Base-by-base conservation (phyloP, 2,888 invertebrate species). In the Raillietiella orientalis region DNA sequence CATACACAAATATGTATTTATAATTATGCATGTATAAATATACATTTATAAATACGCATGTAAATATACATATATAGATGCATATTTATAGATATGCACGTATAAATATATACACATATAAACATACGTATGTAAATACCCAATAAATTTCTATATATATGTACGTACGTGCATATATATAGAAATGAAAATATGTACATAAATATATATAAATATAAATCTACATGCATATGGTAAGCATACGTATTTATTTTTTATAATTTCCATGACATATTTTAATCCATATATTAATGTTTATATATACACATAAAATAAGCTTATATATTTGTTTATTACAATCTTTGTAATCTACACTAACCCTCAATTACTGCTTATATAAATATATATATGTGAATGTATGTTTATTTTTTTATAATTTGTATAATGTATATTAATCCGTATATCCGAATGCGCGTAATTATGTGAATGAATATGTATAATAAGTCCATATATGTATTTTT, bases 151-250 rank as follows among this genome's bases (percentile, higher is more conserved):
- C 8, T 19, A 19, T n/a, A 19, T 19, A n/a, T 19, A n/a, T 19
- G 19, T 19, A 19, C 19, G n/a, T 19, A n/a, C n/a, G 19, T 19
- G 19, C n/a, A 19, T n/a, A 19, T 19, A 19, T 19, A n/a, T 19
- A 8, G n/a, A 19, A 6, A 19, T 19, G 19, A 8, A n/a, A 8
- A n/a, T 19, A 19, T n/a, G n/a, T 19, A 19, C n/a, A n/a, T 19
- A 8, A 19, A 19, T n/a, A 19, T 19, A n/a, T 19, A n/a, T 19
- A n/a, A 8, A 19, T 19, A 19, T 19, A n/a, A 8, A n/a, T 19
- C 19, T 19, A 19, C 6, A 19, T 19, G 19, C 8, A n/a, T 19
- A n/a, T 19, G n/a, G 19, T 19, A n/a, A 19, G 19, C n/a, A 19
- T n/a, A 19, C n/a, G 19, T 19, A n/a, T 6, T 6, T 19, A 19